phyloP scores from a whole-genome alignment of 2,113 vertebrate genomes.

The Oostethus manadensis region DNA sequence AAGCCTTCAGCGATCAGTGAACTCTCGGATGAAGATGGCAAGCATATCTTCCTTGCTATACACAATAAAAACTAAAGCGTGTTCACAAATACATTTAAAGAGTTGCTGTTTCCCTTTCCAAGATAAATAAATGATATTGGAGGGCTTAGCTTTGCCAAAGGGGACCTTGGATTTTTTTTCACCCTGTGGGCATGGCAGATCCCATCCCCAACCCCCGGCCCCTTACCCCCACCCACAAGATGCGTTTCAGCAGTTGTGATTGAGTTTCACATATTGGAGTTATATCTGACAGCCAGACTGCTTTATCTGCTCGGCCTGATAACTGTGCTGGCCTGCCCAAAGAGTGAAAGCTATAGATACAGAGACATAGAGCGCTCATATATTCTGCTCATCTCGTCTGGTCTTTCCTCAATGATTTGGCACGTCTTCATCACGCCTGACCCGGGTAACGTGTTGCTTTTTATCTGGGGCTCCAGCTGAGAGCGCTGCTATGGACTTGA shows the following conservation, averaged over 20 bases:
- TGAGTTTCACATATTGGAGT: conserved; percentile 73
- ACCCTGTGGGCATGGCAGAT: conserved; percentile 69
- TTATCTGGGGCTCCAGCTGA: conserved; percentile 45
- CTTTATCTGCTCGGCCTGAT: conserved; percentile 69
- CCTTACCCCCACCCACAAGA: conserved; percentile 21
- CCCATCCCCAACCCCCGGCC: conserved; percentile 56
- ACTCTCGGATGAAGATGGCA: conserved; percentile 55
- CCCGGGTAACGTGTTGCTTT: conserved; percentile 40
- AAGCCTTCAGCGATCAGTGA: conserved; percentile 61
- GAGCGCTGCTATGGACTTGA: conserved; percentile 38
- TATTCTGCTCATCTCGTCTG: conserved; percentile 63
- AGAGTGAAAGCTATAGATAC: conserved; percentile 45
- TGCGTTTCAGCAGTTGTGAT: conserved; percentile 62
- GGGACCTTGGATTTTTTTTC: conserved; percentile 55
- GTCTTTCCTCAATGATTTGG: conserved; percentile 66
- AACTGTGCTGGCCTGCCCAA: conserved; percentile 48
- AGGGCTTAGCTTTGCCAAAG: conserved; percentile 61
- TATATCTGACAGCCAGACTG: conserved; percentile 68
- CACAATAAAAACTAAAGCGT: conserved; percentile 34
- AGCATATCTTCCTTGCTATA: conserved; percentile 35
- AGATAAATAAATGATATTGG: conserved; percentile 63
- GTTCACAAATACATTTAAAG: conserved; percentile 39
- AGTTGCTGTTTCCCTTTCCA: conserved; percentile 33
- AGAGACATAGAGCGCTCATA: conserved; percentile 50
- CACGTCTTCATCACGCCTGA: conserved; percentile 64